Base-by-base conservation (phyloP, 2,113 vertebrate genomes). In the Polypterus bichir region DNA sequence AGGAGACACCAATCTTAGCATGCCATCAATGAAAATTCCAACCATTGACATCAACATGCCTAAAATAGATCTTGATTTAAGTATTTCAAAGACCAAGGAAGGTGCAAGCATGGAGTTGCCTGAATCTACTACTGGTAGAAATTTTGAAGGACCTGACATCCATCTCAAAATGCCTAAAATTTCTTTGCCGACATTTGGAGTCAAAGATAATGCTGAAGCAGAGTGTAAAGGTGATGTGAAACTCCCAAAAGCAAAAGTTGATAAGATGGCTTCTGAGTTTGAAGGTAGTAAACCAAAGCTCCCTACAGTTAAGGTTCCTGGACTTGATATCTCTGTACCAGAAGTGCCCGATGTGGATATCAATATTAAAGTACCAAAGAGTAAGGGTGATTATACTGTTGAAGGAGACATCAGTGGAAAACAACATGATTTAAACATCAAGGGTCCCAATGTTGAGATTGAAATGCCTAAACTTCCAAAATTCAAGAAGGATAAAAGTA, bases 41-140 rank as follows among this genome's bases (percentile, higher is more conserved):
- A 68, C 66, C 1, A 64, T 89, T 61, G 82, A 88, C 44, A 69
- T 89, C 44, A 73, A 80, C 59, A n/a, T 84, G 51, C 84, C 84
- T 0, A 81, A 75, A 45, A 73, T 77, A 53, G 74, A 77, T 8
- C 49, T 83, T 47, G 75, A 77, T 10, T 63, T 78, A 5, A 75
- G 66, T 27, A 59, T 82, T 5, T 72, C 79, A 0, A 71, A 70
- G 62, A 65, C 66, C 44, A 10, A 64, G 10, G 77, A 68, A 56
- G 44, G 62, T 3, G 58, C 71, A 4, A 44, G 56, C 8, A 60
- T 44, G 48, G 45, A 55, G 48, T 58, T 62, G 53, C 61, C 64
- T n/a, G 45, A 5, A 49, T 66, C 70, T 27, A 65, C 7, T 7
- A 1, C 5, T n/a, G 3, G 3, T 7, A 6, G 64, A 59, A 60